Evolutionary conservation across 2,888 invertebrate species (phyloP), one percentile per base, ranked within the genome.

Genomic region (Euzophera pinguis): DNA sequence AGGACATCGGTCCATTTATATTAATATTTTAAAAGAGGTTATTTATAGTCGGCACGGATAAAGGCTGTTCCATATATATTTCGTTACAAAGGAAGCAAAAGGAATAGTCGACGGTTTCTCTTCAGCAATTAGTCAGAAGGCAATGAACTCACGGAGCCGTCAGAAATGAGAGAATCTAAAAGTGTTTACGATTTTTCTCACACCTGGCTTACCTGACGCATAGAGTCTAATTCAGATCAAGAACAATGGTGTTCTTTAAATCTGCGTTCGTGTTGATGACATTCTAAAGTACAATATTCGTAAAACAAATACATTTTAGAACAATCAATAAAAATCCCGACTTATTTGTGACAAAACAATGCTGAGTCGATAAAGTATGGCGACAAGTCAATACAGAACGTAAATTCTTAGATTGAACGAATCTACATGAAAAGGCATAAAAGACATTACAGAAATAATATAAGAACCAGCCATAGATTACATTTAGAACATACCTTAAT

Each of bases 81-180:
- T 32, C 41, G 47, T 47, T 14, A 45, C 32, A 13, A 38, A 16
- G 55, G 59, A 45, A 14, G 32, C 38, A 47, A 47, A 47, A 32
- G 38, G 27, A 29, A 49, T 53, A 47, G 39, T 12, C 3, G 22
- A 22, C 22, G 22, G 22, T 3, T 22, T 22, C n/a, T 53, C 53
- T 52, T 41, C 51, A 55, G 50, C 53, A 38, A 37, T 57, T 57
- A 64, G 64, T 64, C 64, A 59, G 53, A 61, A 71, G 78, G 69
- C 75, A 75, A 69, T 71, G 75, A 78, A 70, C 71, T 63, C 56
- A 54, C 38, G 53, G 58, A 47, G 47, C 55, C 38, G 53, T 54
- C 48, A 51, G 51, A 50, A 42, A 52, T 49, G 43, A 43, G 41
- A 32, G 45, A 37, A 50, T 49, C 49, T 49, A 27, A 51, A 51